Evolutionary conservation across 1,140 invertebrate species (phyloP).

Genomic region (Probaryconus sp.): DNA sequence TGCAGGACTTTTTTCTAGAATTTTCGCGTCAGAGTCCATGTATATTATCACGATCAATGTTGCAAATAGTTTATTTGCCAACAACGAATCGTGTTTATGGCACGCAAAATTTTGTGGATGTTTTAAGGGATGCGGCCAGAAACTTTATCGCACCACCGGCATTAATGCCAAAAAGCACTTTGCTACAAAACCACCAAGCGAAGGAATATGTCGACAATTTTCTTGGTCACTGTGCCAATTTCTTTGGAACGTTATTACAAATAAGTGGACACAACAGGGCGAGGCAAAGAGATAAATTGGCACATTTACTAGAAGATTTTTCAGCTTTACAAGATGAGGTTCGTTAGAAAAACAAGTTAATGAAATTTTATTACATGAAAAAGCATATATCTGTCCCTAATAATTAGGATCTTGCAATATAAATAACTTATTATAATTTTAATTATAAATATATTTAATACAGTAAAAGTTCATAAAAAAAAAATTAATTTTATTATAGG

Average conservation of each 20-base stretch:
- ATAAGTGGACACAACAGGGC: conserved; percentile 96
- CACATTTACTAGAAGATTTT: conserved; percentile 92
- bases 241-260: conserved; percentile 92
- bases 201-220: conserved; percentile 94
- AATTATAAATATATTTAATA: conserved; percentile 5
- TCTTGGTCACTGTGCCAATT: conserved; percentile 90
- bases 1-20: conserved; percentile 95
- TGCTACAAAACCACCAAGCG: conserved; percentile 83
- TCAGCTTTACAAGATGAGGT: conserved; percentile 96
- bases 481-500: conserved; percentile 80
- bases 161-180: conserved; percentile 83
- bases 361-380: no score
- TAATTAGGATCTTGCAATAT: no score
- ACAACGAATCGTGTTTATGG: conserved; percentile 77
- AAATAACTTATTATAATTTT: conserved; percentile 15
- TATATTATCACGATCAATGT: conserved; percentile 94
- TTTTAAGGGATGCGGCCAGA: conserved; percentile 90
- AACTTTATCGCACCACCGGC: conserved; percentile 93
- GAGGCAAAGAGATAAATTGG: conserved; percentile 94
- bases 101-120: conserved; percentile 84
- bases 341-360: no score
- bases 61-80: conserved; percentile 90
- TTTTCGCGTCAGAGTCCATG: conserved; percentile 92
- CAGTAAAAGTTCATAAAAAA: no score
- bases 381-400: no score